These are phyloP conservation scores for Drosophila sordidapex DNA, from an alignment of 2,888 invertebrate species.

Conservation along the genomic window DNA sequence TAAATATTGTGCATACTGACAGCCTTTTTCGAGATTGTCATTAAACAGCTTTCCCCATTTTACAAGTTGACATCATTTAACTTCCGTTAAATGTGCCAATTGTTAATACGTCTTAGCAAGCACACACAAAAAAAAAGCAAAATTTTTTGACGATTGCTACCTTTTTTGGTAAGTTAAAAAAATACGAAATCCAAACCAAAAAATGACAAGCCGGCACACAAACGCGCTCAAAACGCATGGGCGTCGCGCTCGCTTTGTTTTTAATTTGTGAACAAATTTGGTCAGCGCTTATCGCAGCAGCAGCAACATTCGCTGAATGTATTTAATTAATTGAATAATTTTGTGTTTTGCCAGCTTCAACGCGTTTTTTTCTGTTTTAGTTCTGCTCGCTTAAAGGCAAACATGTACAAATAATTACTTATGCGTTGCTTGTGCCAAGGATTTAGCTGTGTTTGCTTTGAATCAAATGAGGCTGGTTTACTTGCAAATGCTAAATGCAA, in stretches of 20 bases:
- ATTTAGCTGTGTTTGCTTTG: constrained; percentile 23
- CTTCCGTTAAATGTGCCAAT: constrained; percentile 79
- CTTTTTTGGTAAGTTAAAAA: constrained; percentile 70
- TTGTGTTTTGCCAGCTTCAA: constrained; percentile 27
- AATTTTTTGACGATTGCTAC: constrained; percentile 48
- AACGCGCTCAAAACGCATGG: constrained; percentile 55
- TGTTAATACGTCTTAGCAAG: constrained; percentile 66
- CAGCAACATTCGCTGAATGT: constrained; percentile 39
- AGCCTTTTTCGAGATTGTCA: constrained; percentile 46
- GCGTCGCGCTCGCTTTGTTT: constrained; percentile 67
- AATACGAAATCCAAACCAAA: constrained; percentile 28
- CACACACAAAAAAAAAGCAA: constrained; percentile 31
- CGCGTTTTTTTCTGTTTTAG: not conserved
- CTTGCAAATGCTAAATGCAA: constrained; percentile 20
- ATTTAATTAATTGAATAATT: constrained; percentile 63
- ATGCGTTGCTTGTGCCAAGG: constrained; percentile 52
- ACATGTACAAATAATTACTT: constrained; percentile 34
- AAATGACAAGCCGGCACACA: constrained; percentile 17
- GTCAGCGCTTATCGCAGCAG: constrained; percentile 49
- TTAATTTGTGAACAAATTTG: constrained; percentile 78
- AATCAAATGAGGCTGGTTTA: constrained; percentile 15
- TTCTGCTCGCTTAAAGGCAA: constrained; percentile 16
- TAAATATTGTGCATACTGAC: constrained; percentile 4
- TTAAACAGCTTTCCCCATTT: constrained; percentile 54
- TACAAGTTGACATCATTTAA: constrained; percentile 63